These are phyloP conservation scores for Periophthalmodon schlosseri DNA, from an alignment of 2,113 vertebrate species.

Conservation along the genomic window DNA sequence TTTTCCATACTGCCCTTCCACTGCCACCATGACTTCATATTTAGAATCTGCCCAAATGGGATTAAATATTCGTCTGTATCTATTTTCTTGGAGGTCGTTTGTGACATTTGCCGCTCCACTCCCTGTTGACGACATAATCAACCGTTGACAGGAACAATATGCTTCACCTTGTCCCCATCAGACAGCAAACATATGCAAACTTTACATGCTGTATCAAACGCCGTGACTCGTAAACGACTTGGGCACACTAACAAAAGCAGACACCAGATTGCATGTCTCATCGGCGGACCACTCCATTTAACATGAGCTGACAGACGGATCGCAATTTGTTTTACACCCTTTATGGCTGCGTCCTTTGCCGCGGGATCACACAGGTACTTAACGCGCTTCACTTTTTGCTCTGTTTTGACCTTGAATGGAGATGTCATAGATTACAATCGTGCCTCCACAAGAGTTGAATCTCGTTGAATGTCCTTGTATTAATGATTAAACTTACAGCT, in stretches of 20 bases:
- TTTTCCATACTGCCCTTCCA: neutral
- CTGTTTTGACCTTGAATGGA: conserved; percentile 63
- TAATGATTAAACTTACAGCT: conserved; percentile 67
- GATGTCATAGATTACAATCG: conserved; percentile 44
- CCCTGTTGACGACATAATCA: conserved; percentile 19
- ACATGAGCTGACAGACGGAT: conserved; percentile 68
- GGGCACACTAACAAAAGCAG: conserved; percentile 49
- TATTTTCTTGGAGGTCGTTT: conserved; percentile 29
- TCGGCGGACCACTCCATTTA: conserved; percentile 67
- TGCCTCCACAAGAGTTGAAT: conserved; percentile 52
- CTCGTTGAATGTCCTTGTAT: conserved; percentile 46
- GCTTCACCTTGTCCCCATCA: conserved; percentile 36
- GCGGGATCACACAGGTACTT: conserved; percentile 55
- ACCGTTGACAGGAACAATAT: conserved; percentile 26
- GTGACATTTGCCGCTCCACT: conserved; percentile 27
- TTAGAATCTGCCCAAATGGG: conserved; percentile 15
- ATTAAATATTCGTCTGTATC: conserved; percentile 34
- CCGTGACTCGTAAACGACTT: conserved; percentile 48
- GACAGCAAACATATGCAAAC: conserved; percentile 42
- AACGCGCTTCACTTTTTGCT: conserved; percentile 38
- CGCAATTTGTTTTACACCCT: conserved; percentile 69
- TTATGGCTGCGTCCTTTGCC: conserved; percentile 60
- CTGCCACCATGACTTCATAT: neutral
- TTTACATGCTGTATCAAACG: conserved; percentile 57
- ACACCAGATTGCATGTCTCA: conserved; percentile 65